These are phyloP conservation scores for Synanthedon andrenaeformis DNA, from an alignment of 2,888 invertebrate genomes.

Conservation along the genomic window DNA sequence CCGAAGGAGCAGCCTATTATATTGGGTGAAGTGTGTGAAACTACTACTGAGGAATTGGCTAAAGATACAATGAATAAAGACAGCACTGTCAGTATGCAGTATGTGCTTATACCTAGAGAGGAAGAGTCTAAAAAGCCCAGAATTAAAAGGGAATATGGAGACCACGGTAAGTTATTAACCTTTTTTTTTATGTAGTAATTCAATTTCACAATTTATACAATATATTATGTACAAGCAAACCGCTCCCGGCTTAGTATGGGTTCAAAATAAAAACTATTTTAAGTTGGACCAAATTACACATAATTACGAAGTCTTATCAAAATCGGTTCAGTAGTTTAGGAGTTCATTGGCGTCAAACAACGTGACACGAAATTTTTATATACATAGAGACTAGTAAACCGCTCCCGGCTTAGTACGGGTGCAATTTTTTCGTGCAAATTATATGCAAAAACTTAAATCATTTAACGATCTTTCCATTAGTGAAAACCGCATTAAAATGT, in stretches of 20 bases:
- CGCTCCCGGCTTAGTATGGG: background rate
- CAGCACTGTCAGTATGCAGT: constrained; percentile 23
- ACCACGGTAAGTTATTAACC: constrained; percentile 7
- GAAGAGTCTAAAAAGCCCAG: constrained; percentile 11
- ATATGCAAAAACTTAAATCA: background rate
- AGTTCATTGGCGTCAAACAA: no score
- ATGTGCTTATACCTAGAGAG: constrained; percentile 28
- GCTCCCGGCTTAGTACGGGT: background rate
- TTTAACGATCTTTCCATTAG: background rate
- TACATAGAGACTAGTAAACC: no score
- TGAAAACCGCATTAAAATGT: background rate
- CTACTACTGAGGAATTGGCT: constrained; percentile 15
- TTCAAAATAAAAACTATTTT: no score
- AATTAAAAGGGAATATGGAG: background rate
- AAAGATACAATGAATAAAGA: constrained; percentile 5
- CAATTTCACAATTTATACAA: background rate
- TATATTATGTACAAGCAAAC: background rate
- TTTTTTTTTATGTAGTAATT: background rate
- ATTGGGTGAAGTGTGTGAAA: constrained; percentile 39
- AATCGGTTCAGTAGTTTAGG: no score
- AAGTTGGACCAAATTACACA: no score
- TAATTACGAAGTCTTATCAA: no score
- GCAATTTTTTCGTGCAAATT: background rate
- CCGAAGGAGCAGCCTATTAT: constrained; percentile 32
- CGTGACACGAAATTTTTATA: no score